Evolutionary conservation across 2,113 vertebrate genomes (phyloP).

Genomic region (Carassius carassius): DNA sequence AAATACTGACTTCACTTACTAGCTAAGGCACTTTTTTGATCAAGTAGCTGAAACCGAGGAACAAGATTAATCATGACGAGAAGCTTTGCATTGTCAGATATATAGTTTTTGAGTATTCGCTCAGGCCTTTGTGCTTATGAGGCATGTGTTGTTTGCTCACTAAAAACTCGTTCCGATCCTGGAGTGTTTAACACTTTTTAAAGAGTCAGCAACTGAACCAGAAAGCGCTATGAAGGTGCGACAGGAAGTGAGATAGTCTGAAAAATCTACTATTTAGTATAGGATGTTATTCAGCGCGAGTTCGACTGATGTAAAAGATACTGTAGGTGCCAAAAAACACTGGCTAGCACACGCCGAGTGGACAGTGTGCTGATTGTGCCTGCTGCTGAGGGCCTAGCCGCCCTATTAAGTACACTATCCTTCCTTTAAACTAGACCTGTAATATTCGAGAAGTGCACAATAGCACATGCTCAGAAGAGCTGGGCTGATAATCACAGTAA

Average conservation of each 20-base stretch:
- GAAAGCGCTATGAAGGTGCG: neutral
- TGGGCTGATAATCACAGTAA: slow-evolving; percentile 51
- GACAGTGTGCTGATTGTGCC: slow-evolving; percentile 77
- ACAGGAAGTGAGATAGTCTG: neutral
- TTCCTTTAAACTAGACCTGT: slow-evolving; percentile 44
- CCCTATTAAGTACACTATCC: slow-evolving; percentile 34
- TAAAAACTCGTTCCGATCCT: slow-evolving; percentile 33
- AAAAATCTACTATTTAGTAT: slow-evolving; percentile 45
- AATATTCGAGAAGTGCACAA: slow-evolving; percentile 35
- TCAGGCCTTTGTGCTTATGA: slow-evolving; percentile 44
- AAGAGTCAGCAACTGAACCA: slow-evolving; percentile 26
- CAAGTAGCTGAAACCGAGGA: slow-evolving; percentile 33
- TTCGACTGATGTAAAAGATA: slow-evolving; percentile 46
- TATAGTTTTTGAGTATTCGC: slow-evolving; percentile 47
- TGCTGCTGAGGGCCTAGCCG: slow-evolving; percentile 72
- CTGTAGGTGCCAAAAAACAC: slow-evolving; percentile 87
- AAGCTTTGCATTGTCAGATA: slow-evolving; percentile 30
- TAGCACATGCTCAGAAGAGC: slow-evolving; percentile 6
- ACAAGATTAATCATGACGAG: slow-evolving; percentile 24
- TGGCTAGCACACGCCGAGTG: slow-evolving; percentile 76
- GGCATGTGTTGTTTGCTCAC: slow-evolving; percentile 43
- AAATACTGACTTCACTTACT: slow-evolving; percentile 39
- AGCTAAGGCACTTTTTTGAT: slow-evolving; percentile 58
- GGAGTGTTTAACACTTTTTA: slow-evolving; percentile 16
- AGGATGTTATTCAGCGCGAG: slow-evolving; percentile 48